Percentiles rank a stretch among this genome's conserved stretches.
phyloP scores from a whole-genome alignment of 1,140 invertebrate genomes.

The Cydia strobilella region DNA sequence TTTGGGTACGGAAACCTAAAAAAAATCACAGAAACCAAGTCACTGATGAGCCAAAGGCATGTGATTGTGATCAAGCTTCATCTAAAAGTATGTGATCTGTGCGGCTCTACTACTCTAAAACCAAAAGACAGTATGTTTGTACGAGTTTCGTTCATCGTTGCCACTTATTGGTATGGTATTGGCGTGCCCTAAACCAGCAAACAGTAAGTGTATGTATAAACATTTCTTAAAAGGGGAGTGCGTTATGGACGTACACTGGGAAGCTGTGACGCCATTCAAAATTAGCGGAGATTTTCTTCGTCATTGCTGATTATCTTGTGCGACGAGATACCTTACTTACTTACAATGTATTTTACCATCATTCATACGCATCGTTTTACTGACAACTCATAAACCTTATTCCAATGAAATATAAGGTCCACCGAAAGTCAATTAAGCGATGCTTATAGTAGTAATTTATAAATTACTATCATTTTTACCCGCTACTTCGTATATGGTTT shows the following conservation, averaged over 20 bases:
- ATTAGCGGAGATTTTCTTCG: conserved; percentile 17
- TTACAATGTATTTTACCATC: background rate
- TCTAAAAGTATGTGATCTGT: background rate
- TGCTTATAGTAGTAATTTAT: background rate
- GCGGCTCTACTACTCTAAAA: background rate
- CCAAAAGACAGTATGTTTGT: background rate
- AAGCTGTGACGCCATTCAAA: conserved; percentile 2
- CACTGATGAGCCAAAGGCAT: no score
- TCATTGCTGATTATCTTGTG: background rate
- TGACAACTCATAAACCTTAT: no score
- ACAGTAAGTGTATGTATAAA: background rate
- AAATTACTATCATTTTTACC: background rate
- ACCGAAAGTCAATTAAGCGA: no score
- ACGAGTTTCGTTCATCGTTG: background rate
- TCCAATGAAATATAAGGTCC: no score
- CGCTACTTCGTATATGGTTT: background rate
- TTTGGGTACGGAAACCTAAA: no score
- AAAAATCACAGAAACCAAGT: no score
- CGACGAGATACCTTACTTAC: background rate
- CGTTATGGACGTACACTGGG: background rate
- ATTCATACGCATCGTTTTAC: no score
- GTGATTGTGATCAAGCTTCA: no score
- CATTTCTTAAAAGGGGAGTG: background rate
- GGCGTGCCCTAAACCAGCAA: background rate
- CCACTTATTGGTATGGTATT: background rate